Conservation (phyloP, 2,888 invertebrate species). For the Chalcis sispes region DNA sequence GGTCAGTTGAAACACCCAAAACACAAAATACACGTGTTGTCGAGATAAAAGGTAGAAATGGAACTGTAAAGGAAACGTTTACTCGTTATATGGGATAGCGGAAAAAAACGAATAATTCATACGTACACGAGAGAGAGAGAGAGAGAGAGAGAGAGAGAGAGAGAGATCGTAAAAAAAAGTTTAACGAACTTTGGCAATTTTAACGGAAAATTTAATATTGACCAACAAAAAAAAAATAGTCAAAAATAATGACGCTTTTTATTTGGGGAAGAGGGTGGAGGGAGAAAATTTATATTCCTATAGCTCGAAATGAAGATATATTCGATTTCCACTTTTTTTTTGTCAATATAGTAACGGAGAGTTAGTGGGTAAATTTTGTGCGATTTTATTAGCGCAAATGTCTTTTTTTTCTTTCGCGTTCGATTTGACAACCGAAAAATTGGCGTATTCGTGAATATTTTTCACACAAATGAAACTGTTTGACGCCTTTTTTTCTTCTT, state of each 20-base stretch:
- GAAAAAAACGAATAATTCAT: not conserved
- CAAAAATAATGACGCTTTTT: too few species aligned
- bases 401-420: not conserved
- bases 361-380: not conserved
- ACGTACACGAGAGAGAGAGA: not conserved
- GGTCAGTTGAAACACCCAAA: not conserved
- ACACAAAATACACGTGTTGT: not conserved
- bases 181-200: not conserved
- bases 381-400: not conserved
- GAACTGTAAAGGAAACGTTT: too few species aligned
- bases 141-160: not conserved
- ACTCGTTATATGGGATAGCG: too few species aligned
- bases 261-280: not conserved
- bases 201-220: conserved; percentile 22
- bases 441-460: not conserved
- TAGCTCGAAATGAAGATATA: not conserved
- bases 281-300: not conserved
- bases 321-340: not conserved
- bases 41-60: not conserved
- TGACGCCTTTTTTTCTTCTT: too few species aligned
- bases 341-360: not conserved
- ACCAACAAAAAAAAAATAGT: not conserved
- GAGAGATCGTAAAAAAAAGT: not conserved
- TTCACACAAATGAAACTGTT: too few species aligned
- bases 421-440: not conserved